Base-by-base conservation (phyloP, 1,140 invertebrate species). In the Brachionus paranguensis region DNA sequence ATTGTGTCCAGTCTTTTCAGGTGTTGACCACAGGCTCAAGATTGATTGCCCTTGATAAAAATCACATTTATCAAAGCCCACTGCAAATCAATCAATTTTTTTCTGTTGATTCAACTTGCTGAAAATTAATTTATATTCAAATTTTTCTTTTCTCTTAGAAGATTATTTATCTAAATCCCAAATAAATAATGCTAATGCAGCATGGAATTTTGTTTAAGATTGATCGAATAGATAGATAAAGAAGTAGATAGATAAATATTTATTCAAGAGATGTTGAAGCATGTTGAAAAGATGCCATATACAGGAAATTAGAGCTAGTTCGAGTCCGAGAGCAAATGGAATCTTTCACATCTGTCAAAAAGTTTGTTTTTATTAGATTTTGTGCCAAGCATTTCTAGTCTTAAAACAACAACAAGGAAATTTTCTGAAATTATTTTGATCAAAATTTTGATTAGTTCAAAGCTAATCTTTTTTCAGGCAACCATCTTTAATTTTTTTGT, bases 41-140 rank as follows among this genome's bases (percentile, higher is more conserved):
- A 60, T 60, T 60, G 20, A 60, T 55, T 17, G 53, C 20, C 20
- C 8, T 60, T 20, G 53, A 60, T 68, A 33, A 68, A 68, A 68
- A 68, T 33, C 27, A 68, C 65, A 68, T 68, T 68, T 68, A 68
- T 68, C 65, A 68, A 0, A 41, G 12, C n/a, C n/a, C 33, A 33
- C 10, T 68, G 11, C 14, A 68, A 41, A 68, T 68, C 14, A 68
- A 68, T 68, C 33, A 68, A 68, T 68, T 68, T 68, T 60, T 20
- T 60, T 37, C 33, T 60, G 53, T 6, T 60, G 10, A 11, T 41
- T 29, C 11, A 68, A 68, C 11, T 68, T 68, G 65, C 65, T 68
- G 65, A 68, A 68, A 68, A 37, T 68, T 68, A 68, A 68, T 68
- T 68, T 68, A 68, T 68, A 68, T 68, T 68, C 65, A 68, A 68